Evolutionary conservation across 2,888 invertebrate genomes (phyloP), one percentile per base, ranked within the genome.

Genomic region (Lypha dubia): DNA sequence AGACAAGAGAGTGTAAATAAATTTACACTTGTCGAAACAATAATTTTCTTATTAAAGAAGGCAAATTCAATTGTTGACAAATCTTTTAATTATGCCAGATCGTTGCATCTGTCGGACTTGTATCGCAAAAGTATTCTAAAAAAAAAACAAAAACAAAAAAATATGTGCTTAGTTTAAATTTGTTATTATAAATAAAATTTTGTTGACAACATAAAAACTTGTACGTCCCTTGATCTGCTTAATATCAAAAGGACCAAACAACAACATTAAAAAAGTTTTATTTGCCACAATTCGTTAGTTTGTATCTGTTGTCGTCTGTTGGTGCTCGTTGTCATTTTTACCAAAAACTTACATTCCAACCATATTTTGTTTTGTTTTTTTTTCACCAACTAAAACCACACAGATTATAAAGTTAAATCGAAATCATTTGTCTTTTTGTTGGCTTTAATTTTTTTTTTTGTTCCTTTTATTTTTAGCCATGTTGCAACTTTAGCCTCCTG

Each of bases 341-440:
- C 1, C 44, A 24, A 51, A 49, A 60, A 53, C 15, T 70, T n/a
- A 1, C 35, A 15, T 17, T 38, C 6, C 58, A 28, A 20, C 53
- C 53, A 56, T 35, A 46, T 53, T 75, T 75, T 28, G 24, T 53
- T 65, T 15, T 63, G 41, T 75, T 75, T 28, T 17, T 53, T 65
- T 15, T 63, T 28, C 28, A 35, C 46, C 24, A 17, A 46, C 77
- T 67, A 51, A 65, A n/a, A 13, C 51, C 28, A 51, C 28, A 51
- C 17, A 44, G 80, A 60, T 80, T 80, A 68, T 44, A 68, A 80
- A 74, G 80, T 80, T 80, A 80, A 74, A 80, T 80, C 51, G 32
- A 74, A 80, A 68, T 51, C 74, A 68, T 74, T 80, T 80, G 67
- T 74, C 41, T 49, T 67, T n/a, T 49, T 44, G 38, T 67, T 58